Evolutionary conservation across 2,888 invertebrate genomes (phyloP), one percentile per base, ranked within the genome.

Genomic region (Perdita meconis): DNA sequence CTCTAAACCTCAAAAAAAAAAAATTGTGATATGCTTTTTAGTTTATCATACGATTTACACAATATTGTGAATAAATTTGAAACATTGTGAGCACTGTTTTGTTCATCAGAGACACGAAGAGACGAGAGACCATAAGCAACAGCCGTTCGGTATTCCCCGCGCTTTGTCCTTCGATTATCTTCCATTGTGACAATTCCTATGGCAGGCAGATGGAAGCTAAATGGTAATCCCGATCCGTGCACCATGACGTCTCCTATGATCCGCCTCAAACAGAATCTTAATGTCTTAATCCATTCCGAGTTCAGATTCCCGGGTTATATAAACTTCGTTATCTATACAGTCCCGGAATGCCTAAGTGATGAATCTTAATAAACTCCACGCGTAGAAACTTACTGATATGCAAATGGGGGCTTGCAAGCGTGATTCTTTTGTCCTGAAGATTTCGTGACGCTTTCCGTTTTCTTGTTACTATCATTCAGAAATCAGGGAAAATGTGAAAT

Each of bases 221-320:
- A 65, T 36, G 60, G 74, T 55, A 60, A 60, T 59, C 47, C 66
- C 60, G 19, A 30, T 24, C 30, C n/a, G 24, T 12, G 19, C 10
- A 12, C 47, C 22, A 1, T 4, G 36, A 34, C 53, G 44, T 64
- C 57, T 51, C 19, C 47, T 26, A 36, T 60, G 59, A 73, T 60
- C 55, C 55, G 40, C n/a, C 59, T 55, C 75, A 65, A 73, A 75
- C 75, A 34, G 74, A 73, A 75, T 75, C 74, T 74, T 75, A 74
- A 73, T 73, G 66, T 75, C 65, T 66, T 75, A 73, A 73, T 75
- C 75, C 74, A 55, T 64, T 59, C 30, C 44, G 47, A n/a, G 55
- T 57, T 38, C 42, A 8, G 73, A 57, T 60, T 75, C 75, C 30
- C 26, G n/a, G 59, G 65, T 64, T 65, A 60, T 34, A 60, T 12